These are phyloP conservation scores for Herminia tarsipennalis DNA, from an alignment of 2,888 invertebrate genomes.

Conservation along the genomic window DNA sequence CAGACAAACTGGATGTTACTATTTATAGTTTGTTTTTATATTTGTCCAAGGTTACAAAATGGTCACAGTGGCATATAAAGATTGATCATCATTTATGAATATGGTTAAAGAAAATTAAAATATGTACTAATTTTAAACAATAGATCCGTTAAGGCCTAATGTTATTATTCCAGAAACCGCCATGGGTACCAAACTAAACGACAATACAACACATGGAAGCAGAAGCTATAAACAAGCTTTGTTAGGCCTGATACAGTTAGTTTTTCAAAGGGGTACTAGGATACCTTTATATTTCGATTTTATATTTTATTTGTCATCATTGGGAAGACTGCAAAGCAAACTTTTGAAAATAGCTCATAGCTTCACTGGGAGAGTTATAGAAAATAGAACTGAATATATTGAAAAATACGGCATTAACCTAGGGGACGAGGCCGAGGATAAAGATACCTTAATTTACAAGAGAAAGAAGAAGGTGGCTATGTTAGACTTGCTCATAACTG, in stretches of 20 bases:
- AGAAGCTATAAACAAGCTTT: slow-evolving; percentile 85
- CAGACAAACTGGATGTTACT: too few species aligned
- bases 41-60: too few species aligned
- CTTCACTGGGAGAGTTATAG: slow-evolving; percentile 73
- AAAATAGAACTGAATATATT: slow-evolving; percentile 26
- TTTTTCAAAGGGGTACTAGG: slow-evolving; percentile 66
- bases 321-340: slow-evolving; percentile 82
- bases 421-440: slow-evolving; percentile 10
- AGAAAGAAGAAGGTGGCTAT: slow-evolving; percentile 69
- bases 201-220: slow-evolving; percentile 61
- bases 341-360: slow-evolving; percentile 63
- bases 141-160: not conserved
- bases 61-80: too few species aligned
- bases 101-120: too few species aligned
- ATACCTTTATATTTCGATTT: slow-evolving; percentile 85
- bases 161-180: slow-evolving; percentile 80
- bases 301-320: slow-evolving; percentile 78
- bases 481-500: slow-evolving; percentile 85
- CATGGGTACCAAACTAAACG: slow-evolving; percentile 87
- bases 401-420: slow-evolving; percentile 1
- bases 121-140: not conserved
- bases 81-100: too few species aligned
- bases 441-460: not conserved
- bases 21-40: too few species aligned
- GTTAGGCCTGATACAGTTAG: slow-evolving; percentile 62